Conservation (phyloP, 1,140 invertebrate genomes). For the Drosophila saltans region DNA sequence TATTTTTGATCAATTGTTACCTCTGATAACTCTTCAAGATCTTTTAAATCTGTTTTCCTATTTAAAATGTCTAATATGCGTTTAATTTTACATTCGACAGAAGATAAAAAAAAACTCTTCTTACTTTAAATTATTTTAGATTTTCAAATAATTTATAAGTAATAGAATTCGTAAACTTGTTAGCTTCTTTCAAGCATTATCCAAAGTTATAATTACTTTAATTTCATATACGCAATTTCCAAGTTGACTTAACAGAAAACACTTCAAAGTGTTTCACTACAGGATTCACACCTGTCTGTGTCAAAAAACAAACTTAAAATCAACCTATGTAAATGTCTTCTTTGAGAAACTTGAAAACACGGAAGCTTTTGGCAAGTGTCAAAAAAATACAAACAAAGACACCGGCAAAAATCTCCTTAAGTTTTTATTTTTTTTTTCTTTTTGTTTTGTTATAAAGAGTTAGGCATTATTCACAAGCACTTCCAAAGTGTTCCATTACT, state of each 20-base stretch:
- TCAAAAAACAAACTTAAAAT: not conserved
- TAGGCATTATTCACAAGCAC: slow-evolving; percentile 51
- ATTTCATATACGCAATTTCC: too few relatives aligned
- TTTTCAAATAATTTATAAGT: too few relatives aligned
- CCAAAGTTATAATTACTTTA: too few relatives aligned
- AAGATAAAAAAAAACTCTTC: too few relatives aligned
- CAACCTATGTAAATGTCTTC: slow-evolving; percentile 35
- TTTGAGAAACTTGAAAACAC: slow-evolving; percentile 39
- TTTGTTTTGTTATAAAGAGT: slow-evolving; percentile 48
- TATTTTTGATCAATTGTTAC: too few relatives aligned
- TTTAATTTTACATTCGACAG: too few relatives aligned
- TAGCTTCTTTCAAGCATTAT: too few relatives aligned
- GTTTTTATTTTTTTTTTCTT: not conserved
- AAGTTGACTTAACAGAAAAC: not conserved
- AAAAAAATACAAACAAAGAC: slow-evolving; percentile 27
- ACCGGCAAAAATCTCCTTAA: slow-evolving; percentile 49
- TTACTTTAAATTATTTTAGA: too few relatives aligned
- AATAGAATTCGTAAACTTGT: too few relatives aligned
- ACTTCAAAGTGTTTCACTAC: not conserved
- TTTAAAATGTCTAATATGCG: too few relatives aligned
- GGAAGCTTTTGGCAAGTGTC: slow-evolving; percentile 43
- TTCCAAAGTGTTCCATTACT: slow-evolving; percentile 4
- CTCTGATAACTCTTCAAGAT: too few relatives aligned
- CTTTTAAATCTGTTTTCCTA: too few relatives aligned
- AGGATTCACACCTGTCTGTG: not conserved